Base-by-base conservation (phyloP, 2,797 vertebrate genomes). In the Eutrigla gurnardus region DNA sequence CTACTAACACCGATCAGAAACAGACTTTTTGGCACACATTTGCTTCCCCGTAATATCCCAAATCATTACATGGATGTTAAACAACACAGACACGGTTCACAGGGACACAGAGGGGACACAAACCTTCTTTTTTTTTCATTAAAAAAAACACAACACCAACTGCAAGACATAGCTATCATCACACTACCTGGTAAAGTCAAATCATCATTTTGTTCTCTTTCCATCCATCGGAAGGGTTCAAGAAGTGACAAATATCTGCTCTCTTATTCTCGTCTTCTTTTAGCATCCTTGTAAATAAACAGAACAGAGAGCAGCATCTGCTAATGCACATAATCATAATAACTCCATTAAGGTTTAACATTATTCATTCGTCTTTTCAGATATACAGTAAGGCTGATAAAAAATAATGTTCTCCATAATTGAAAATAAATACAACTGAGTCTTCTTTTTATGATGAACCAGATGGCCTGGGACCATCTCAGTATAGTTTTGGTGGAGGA, bases 21-120 rank as follows among this genome's bases (percentile, higher is more conserved):
- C 78, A 72, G 66, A 80, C 11, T 18, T 85, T 86, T 88, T 88
- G 90, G 87, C 89, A 91, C 87, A 33, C 57, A 53, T 66, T 58
- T 53, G 13, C 70, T 64, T 37, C 46, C 17, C 49, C 6, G 2
- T 64, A 13, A 57, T 18, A 60, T 76, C n/a, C 61, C 52, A 59
- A 73, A 70, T 75, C 69, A 58, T 57, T 13, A 78, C 57, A 65
- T 14, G 17, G 58, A 77, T 46, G 32, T 61, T 66, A 77, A 60
- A 71, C 55, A 60, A 71, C 55, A 82, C 73, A 74, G 52, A 75
- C 43, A 66, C 49, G 0, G 42, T 55, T 82, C 81, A 80, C 73
- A 60, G 36, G 54, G 58, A 66, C 78, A 42, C 7, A 54, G 36
- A 43, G 58, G 66, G 14, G 43, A 60, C 37, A 47, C 40, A 55